Evolutionary conservation across 2,113 vertebrate genomes (phyloP), one percentile per base, ranked within the genome.

Genomic region (Burhinus oedicnemus): DNA sequence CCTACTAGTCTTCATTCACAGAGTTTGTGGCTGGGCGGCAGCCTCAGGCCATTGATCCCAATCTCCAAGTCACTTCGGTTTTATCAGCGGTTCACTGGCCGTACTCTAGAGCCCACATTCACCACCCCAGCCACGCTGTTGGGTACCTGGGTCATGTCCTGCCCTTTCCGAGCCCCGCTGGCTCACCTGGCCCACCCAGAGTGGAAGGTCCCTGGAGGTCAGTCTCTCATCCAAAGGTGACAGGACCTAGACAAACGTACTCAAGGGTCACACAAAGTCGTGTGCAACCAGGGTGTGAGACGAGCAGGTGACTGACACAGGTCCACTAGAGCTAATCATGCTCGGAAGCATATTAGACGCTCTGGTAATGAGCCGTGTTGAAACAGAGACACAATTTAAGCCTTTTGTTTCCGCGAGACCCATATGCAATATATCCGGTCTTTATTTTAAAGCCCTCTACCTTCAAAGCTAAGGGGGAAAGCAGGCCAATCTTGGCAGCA

Each of bases 111-210:
- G 19, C 25, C 17, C 49, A 19, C 14, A 9, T 64, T 47, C 30
- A n/a, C 54, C 44, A 18, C 17, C 42, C 18, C 20, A 69, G 16
- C 13, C 49, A 49, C 0, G 1, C 15, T 2, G 0, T 2, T 64
- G 30, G 18, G 42, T 14, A 49, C 42, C 15, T 44, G 60, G 32
- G 30, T 49, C 77, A 22, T 25, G 8, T 5, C 15, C 30, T 60
- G 72, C 30, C 47, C 45, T 32, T 62, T 38, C 34, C 2, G 1
- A 80, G 42, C 13, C 36, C 32, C 1, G 1, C 30, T 45, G 40
- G 36, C 55, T 89, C 57, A 30, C 64, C 25, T 64, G 42, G 17
- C 25, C 30, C 21, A 32, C 16, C 13, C 36, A 9, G 36, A 45
- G 21, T 12, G 26, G 54, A 57, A 90, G 12, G 45, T 34, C 60